Evolutionary conservation across 2,113 vertebrate species (phyloP).

Genomic region (Camelus bactrianus): DNA sequence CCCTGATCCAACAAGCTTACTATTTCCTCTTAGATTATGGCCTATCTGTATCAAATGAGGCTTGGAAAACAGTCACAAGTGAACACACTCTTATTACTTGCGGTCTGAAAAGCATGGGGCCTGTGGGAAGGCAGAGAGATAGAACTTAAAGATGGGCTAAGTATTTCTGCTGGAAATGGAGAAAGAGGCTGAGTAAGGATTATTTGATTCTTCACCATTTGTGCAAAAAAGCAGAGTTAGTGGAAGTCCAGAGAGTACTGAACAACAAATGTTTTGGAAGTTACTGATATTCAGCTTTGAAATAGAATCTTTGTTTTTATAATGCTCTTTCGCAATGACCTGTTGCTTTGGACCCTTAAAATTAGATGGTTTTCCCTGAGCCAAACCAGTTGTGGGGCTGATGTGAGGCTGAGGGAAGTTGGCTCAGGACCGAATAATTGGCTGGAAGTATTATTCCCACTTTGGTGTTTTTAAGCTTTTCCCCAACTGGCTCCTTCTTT

Average conservation of each 20-base stretch:
- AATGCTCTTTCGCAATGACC: background rate
- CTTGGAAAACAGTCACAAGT: background rate
- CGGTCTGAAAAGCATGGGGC: background rate
- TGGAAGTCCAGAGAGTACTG: background rate
- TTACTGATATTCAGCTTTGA: conserved; percentile 21
- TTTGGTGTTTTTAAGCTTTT: background rate
- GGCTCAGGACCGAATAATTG: background rate
- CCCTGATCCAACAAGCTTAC: background rate
- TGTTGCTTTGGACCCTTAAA: conserved; percentile 30
- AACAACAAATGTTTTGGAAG: conserved; percentile 28
- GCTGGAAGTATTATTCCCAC: background rate
- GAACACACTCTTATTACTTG: background rate
- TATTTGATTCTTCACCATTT: background rate
- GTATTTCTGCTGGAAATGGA: background rate
- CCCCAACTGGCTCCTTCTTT: background rate
- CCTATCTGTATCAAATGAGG: background rate
- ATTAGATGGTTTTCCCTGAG: background rate
- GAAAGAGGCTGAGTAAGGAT: background rate
- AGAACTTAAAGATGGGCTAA: background rate
- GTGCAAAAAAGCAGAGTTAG: background rate
- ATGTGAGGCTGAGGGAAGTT: background rate
- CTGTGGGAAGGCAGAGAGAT: background rate
- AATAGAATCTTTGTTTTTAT: conserved; percentile 55
- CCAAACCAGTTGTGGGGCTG: background rate
- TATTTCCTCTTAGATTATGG: background rate